Percentiles rank a stretch among this genome's conserved stretches.
Evolutionary conservation across 2,888 invertebrate genomes (phyloP).

Genomic region (Pseudococcus jackbeardsleyi): DNA sequence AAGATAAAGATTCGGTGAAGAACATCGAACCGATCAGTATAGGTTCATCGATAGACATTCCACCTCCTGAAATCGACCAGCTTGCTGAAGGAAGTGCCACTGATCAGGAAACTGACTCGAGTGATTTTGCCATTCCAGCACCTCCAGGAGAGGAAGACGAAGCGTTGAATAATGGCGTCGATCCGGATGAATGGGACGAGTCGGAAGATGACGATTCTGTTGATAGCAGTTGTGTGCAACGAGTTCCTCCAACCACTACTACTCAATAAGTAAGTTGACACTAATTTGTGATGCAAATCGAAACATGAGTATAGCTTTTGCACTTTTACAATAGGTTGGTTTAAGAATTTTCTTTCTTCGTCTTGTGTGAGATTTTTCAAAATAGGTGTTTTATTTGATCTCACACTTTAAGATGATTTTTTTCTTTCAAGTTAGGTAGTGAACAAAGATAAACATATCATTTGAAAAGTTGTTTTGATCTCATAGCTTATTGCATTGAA

Average conservation of each 20-base stretch:
- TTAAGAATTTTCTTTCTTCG: neutral
- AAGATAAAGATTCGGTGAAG: slow-evolving; percentile 41
- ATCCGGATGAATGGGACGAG: slow-evolving; percentile 61
- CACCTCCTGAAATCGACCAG: slow-evolving; percentile 53
- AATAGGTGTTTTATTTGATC: neutral
- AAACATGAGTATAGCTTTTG: slow-evolving; percentile 25
- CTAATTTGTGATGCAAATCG: slow-evolving; percentile 1
- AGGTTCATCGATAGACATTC: slow-evolving; percentile 45
- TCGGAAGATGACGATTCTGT: slow-evolving; percentile 60
- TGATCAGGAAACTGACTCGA: slow-evolving; percentile 46
- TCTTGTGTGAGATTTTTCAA: neutral
- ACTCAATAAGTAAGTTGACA: slow-evolving; percentile 56
- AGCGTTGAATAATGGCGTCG: slow-evolving; percentile 58
- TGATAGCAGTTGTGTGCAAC: slow-evolving; percentile 59
- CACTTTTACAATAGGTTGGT: slow-evolving; percentile 1
- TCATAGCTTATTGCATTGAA: neutral
- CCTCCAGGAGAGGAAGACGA: slow-evolving; percentile 56
- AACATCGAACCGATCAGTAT: slow-evolving; percentile 19
- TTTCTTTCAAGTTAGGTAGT: neutral
- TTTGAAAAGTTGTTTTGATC: neutral
- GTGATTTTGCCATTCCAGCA: slow-evolving; percentile 59
- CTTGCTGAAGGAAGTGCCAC: slow-evolving; percentile 28
- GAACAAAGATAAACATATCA: neutral
- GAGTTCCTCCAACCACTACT: slow-evolving; percentile 51
- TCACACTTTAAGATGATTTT: neutral